These are phyloP conservation scores for Campylorhamphus procurvoides DNA, from an alignment of 2,113 vertebrate species.

Conservation along the genomic window DNA sequence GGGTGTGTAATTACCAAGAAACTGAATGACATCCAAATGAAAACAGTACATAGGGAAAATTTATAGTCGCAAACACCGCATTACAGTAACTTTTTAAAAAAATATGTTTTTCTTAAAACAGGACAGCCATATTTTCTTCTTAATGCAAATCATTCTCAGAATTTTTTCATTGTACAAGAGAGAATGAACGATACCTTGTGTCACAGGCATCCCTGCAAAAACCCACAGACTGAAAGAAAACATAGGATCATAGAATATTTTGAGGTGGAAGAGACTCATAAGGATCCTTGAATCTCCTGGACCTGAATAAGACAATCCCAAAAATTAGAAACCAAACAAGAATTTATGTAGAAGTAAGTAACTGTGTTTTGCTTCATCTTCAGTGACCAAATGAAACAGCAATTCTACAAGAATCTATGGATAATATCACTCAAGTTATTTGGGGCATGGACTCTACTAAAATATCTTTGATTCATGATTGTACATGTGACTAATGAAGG, in stretches of 20 bases:
- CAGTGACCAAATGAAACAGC: neutral
- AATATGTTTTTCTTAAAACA: neutral
- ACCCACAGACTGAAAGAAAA: neutral
- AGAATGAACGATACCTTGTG: neutral
- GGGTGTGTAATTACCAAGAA: neutral
- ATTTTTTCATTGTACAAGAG: neutral
- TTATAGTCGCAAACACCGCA: neutral
- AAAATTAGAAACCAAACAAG: neutral
- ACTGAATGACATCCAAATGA: neutral
- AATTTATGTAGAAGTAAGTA: neutral
- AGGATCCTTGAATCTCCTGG: neutral
- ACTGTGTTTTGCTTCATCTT: neutral
- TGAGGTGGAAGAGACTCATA: neutral
- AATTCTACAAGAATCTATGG: neutral
- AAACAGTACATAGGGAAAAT: neutral
- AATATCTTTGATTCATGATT: neutral
- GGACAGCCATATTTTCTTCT: neutral
- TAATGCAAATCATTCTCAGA: neutral
- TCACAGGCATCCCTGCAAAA: neutral
- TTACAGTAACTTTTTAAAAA: constrained; percentile 1
- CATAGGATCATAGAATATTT: neutral
- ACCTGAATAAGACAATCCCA: neutral
- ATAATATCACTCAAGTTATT: neutral
- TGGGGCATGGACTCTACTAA: neutral
- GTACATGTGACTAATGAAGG: neutral